Conservation (phyloP, 2,113 vertebrate species). For the Mirza zaza region DNA sequence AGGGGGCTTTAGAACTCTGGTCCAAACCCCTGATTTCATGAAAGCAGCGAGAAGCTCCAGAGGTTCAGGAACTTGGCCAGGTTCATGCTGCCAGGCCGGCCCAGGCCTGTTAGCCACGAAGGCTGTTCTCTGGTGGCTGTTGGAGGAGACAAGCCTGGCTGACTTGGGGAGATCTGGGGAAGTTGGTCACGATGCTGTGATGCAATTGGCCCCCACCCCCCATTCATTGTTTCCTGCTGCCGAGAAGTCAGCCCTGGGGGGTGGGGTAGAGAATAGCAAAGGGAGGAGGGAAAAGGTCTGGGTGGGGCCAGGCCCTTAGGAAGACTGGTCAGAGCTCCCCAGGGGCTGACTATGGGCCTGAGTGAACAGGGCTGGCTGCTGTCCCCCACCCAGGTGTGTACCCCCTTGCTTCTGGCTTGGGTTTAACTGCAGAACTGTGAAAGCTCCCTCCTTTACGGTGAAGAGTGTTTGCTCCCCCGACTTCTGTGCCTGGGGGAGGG, state of each 20-base stretch:
- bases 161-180: constrained; percentile 55
- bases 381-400: background rate
- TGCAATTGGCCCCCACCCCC: constrained; percentile 49
- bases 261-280: background rate
- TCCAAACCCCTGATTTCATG: background rate
- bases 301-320: constrained; percentile 45
- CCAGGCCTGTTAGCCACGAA: background rate
- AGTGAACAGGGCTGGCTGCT: background rate
- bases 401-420: background rate
- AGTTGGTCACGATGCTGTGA: constrained; percentile 69
- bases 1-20: background rate
- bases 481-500: constrained; percentile 37
- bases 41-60: background rate
- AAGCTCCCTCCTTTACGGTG: background rate
- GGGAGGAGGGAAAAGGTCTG: constrained; percentile 29
- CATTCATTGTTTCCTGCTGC: constrained; percentile 76
- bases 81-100: background rate
- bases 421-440: background rate
- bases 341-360: background rate
- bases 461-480: background rate
- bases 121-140: background rate
- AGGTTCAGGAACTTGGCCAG: background rate
- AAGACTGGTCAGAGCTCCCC: background rate
- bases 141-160: background rate
- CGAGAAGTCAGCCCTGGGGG: constrained; percentile 40